phyloP scores from a whole-genome alignment of 2,113 vertebrate genomes.

The Vimba vimba region DNA sequence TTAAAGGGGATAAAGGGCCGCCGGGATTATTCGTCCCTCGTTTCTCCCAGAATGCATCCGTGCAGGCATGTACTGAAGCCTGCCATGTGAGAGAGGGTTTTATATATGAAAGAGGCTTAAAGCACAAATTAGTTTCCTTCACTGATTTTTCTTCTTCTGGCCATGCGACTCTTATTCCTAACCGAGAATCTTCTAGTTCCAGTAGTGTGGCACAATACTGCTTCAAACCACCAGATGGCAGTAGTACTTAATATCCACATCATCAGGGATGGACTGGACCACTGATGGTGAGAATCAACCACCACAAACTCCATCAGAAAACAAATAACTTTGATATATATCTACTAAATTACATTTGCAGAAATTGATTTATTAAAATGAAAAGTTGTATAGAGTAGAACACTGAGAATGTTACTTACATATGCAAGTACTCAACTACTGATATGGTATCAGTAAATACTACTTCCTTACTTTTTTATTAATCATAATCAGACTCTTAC shows the following conservation, averaged over 20 bases:
- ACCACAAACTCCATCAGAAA: background rate
- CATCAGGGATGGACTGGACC: background rate
- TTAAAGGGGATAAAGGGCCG: slow-evolving; percentile 37
- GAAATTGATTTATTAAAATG: background rate
- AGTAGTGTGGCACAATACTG: slow-evolving; percentile 44
- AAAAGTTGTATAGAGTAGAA: background rate
- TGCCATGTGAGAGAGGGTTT: slow-evolving; percentile 29
- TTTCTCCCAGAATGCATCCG: slow-evolving; percentile 33
- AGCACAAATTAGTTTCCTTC: slow-evolving; percentile 52
- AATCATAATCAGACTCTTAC: too few relatives aligned
- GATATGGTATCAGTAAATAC: background rate
- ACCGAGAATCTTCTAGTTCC: slow-evolving; percentile 50
- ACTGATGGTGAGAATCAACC: background rate
- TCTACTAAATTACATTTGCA: background rate
- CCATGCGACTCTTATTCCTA: slow-evolving; percentile 26
- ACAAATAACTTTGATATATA: background rate
- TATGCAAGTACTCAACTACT: background rate
- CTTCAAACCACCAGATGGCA: slow-evolving; percentile 69
- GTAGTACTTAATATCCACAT: slow-evolving; percentile 52
- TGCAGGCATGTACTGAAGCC: background rate
- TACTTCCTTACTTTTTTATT: too few relatives aligned
- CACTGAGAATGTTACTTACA: background rate
- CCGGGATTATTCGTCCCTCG: slow-evolving; percentile 46
- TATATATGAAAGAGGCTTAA: slow-evolving; percentile 57
- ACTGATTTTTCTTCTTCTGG: slow-evolving; percentile 24